These are phyloP conservation scores for Atta colombica DNA, from an alignment of 1,140 invertebrate genomes.

Conservation along the genomic window DNA sequence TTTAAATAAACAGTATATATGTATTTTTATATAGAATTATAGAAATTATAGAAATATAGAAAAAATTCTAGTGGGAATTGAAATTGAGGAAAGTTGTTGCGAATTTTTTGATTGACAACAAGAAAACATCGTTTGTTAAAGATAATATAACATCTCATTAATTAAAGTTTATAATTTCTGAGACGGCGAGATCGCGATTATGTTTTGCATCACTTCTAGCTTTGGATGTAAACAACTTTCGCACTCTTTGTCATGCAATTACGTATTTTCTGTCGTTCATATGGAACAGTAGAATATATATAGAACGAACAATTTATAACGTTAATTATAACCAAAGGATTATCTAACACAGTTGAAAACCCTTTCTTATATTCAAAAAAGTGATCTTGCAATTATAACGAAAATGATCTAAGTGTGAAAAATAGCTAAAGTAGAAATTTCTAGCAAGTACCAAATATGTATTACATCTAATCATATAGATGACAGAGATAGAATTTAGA, in stretches of 20 bases:
- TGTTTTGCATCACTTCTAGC: background rate
- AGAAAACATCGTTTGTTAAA: constrained; percentile 18
- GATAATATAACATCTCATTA: constrained; percentile 7
- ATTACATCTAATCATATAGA: too few species aligned
- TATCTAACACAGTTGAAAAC: constrained; percentile 2
- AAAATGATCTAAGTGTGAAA: too few species aligned
- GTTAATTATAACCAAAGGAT: constrained; percentile 13
- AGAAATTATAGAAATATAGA: too few species aligned
- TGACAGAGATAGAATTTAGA: too few species aligned
- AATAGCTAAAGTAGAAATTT: too few species aligned
- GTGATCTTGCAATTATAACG: too few species aligned
- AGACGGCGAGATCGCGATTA: background rate
- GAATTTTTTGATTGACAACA: background rate
- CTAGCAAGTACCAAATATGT: too few species aligned
- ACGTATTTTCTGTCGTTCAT: constrained; percentile 26
- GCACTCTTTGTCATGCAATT: constrained; percentile 15
- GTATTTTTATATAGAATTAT: too few species aligned
- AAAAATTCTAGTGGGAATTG: background rate
- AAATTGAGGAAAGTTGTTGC: background rate
- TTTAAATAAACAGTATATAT: background rate
- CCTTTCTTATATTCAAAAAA: background rate
- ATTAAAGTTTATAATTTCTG: constrained; percentile 33
- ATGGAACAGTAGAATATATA: constrained; percentile 2
- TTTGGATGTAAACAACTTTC: constrained; percentile 37
- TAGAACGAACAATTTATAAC: background rate